Evolutionary conservation across 2,113 vertebrate species (phyloP), one percentile per base, ranked within the genome.

Genomic region (Cryptoleucopteryx plumbea): DNA sequence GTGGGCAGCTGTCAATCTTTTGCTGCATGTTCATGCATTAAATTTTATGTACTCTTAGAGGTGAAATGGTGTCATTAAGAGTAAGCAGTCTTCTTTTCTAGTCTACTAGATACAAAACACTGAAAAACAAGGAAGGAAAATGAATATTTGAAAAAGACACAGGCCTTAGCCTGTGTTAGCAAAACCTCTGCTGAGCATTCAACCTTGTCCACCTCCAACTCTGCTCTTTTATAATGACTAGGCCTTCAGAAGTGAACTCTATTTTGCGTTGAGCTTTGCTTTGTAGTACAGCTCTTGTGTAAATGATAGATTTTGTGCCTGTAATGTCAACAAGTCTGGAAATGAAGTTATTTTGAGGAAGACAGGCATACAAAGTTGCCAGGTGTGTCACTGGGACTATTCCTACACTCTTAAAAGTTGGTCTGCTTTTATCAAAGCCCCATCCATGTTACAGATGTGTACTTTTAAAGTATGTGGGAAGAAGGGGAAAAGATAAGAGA

Each of bases 41-140:
- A 71, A 86, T 96, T 93, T 95, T 83, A 71, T 89, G 29, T 90
- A 73, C 36, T 94, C 36, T 95, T 91, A 77, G 80, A 90, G 38
- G 56, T 85, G 59, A 96, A 96, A 93, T 80, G 43, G 19, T 56
- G 42, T 47, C 66, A 82, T 92, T 93, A 82, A 86, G 53, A 56
- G 50, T 62, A 70, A 68, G 34, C 19, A 56, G 32, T 72, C 66
- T 81, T 93, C 38, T 68, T 56, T 81, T 91, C 40, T 10, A 17
- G 42, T n/a, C 15, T 86, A 62, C 61, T 68, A 43, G 31, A 52
- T 78, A 80, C 27, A 77, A 75, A 88, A 26, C 58, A 66, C n/a
- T 86, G 45, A 63, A 92, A 94, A 90, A 77, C 6, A 70, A 70
- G 12, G 63, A 79, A 50, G 22, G 26, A 73, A 95, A 82, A 81